Conservation (phyloP, 2,888 invertebrate genomes). For the Lithodes maja region DNA sequence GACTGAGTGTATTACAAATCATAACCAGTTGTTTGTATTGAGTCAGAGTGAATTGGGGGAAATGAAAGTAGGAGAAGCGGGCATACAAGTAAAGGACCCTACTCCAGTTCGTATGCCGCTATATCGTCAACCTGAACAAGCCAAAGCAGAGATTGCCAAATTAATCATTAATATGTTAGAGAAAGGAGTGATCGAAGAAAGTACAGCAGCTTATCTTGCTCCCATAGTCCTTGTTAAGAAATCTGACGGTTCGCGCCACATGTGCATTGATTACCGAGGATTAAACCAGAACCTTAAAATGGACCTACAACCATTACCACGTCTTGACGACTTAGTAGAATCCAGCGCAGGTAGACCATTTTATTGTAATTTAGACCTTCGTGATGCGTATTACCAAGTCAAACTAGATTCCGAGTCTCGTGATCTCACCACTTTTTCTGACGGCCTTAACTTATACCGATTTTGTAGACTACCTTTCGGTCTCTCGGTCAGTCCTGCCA, state of each 20-base stretch:
- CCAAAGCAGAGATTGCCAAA: not conserved
- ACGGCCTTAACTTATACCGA: conserved; percentile 8
- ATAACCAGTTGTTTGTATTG: not conserved
- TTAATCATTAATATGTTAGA: conserved; percentile 3
- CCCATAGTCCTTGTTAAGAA: conserved; percentile 33
- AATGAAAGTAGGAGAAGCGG: not conserved
- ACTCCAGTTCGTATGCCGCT: not conserved
- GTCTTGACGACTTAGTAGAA: conserved; percentile 31
- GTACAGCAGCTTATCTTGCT: conserved; percentile 15
- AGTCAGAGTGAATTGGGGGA: not conserved
- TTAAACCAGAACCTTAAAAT: conserved; percentile 13
- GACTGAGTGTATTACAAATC: not conserved
- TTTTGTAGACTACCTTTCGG: conserved; percentile 29
- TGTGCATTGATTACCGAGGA: conserved; percentile 26
- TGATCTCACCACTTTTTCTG: conserved; percentile 19
- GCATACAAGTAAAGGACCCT: not conserved
- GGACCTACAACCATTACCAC: conserved; percentile 12
- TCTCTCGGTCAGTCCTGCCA: not conserved
- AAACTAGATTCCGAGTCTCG: not conserved
- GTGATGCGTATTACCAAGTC: conserved; percentile 26
- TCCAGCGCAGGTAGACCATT: not conserved
- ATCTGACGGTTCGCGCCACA: conserved; percentile 3
- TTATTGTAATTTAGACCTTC: conserved; percentile 24
- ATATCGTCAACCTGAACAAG: not conserved
- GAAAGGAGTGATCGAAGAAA: conserved; percentile 5